Base-by-base conservation (phyloP, 2,113 vertebrate genomes). In the Xenopus laevis region DNA sequence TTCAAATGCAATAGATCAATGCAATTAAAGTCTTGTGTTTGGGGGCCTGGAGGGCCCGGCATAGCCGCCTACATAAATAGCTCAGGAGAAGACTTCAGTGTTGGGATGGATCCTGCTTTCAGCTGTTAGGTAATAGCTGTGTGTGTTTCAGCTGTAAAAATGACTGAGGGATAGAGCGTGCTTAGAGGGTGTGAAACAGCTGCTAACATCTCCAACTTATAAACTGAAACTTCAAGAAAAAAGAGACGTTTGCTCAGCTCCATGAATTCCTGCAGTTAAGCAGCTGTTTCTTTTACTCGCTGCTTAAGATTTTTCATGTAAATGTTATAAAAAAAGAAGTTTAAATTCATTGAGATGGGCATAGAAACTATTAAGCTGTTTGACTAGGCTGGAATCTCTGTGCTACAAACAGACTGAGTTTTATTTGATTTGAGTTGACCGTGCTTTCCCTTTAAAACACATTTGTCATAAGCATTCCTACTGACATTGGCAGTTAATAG, bases 21-120 rank as follows among this genome's bases (percentile, higher is more conserved):
- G 83, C 91, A 91, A 91, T 92, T 92, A 91, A 89, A 91, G 84
- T 85, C 80, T 84, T 85, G 85, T 86, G 86, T 86, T 89, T 87
- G 33, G 33, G 6, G 33, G 33, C 83, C 82, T 81, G 80, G 85
- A 80, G 79, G 71, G 33, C 33, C 33, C 33, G 3, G 33, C 33
- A 71, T 50, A 50, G 62, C 70, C 52, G 67, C 77, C 79, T 64
- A 79, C 4, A 27, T 79, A 80, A 83, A 80, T 78, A 83, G 79
- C 83, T 81, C 69, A 79, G 79, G 81, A 80, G 81, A 82, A 83
- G 81, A 78, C 7, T n/a, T n/a, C 74, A 13, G 30, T 79, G 82
- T 73, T 86, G 72, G 65, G 67, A 44, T 10, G 11, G 44, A 53
- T 68, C 73, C 73, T 44, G 18, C n/a, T 21, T 65, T 62, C 73